Base-by-base conservation (phyloP, 2,888 invertebrate genomes). In the Crossocerus cetratus region DNA sequence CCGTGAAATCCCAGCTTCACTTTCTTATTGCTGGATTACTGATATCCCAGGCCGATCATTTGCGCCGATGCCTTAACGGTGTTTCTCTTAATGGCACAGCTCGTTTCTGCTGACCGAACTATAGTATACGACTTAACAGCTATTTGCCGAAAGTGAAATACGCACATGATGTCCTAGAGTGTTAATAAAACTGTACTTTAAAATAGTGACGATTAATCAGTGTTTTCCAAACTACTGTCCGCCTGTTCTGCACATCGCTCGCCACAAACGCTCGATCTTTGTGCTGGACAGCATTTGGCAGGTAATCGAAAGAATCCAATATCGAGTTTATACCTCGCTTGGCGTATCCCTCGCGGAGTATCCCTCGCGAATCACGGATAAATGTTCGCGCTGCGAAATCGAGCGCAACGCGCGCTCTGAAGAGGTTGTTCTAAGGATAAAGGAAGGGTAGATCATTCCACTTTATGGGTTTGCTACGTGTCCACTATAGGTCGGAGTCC, bases 381-480 rank as follows among this genome's bases (percentile, higher is more conserved):
- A 63, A 53, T 59, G 71, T 72, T 71, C 63, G 68, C 18, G 42
- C 65, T 55, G 68, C 64, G 61, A 71, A 56, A 78, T 74, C 69
- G 64, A 66, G 65, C 68, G 64, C 45, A 64, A 57, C 44, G 32
- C 44, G 32, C 32, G 32, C 72, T 62, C 49, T 53, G 44, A 49
- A 61, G 22, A 55, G 61, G 71, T 65, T 67, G 53, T 60, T 65
- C 53, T 61, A 59, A 69, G 61, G 57, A 62, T 65, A 65, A 60
- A 56, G 23, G 56, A 21, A 23, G 22, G 62, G 58, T 69, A 68
- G 75, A 80, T 80, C 69, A 75, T 81, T 76, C 67, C 78, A 69
- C 61, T 81, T 79, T 79, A 82, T 77, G 71, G 74, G 60, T 70
- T 71, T 56, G 60, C 61, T 79, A 73, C 71, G 63, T 71, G 80